These are phyloP conservation scores for Gavialis gangeticus DNA, from an alignment of 2,113 vertebrate genomes.

Conservation along the genomic window DNA sequence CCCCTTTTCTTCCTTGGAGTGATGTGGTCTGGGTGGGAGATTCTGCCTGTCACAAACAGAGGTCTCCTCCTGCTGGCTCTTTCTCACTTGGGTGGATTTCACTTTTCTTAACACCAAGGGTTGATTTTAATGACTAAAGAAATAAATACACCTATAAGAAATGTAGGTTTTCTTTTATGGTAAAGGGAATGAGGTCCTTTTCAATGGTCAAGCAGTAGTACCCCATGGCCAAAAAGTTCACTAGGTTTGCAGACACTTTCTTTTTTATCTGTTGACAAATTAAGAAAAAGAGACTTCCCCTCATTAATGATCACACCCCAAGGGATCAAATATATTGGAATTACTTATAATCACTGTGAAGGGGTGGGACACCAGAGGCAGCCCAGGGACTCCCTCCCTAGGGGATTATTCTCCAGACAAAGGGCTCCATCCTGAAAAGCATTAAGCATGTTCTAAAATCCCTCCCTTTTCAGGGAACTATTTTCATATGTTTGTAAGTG, in stretches of 20 bases:
- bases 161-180: neutral
- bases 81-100: neutral
- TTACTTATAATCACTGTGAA: neutral
- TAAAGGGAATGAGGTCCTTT: neutral
- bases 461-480: neutral
- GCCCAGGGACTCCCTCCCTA: neutral
- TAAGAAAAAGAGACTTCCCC: neutral
- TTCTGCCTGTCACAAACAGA: neutral
- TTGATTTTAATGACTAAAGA: neutral
- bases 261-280: neutral
- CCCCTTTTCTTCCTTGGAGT: neutral
- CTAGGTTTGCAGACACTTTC: neutral
- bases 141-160: neutral
- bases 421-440: neutral
- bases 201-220: too few species aligned
- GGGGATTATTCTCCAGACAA: neutral
- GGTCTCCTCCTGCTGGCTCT: neutral
- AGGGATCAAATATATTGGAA: neutral
- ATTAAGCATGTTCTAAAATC: neutral
- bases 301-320: rapidly evolving
- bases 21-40: neutral
- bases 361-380: neutral
- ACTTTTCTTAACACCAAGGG: neutral
- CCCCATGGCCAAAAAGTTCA: neutral
- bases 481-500: neutral